Conservation (phyloP, 2,888 invertebrate genomes). For the Exephanes ischioxanthus region DNA sequence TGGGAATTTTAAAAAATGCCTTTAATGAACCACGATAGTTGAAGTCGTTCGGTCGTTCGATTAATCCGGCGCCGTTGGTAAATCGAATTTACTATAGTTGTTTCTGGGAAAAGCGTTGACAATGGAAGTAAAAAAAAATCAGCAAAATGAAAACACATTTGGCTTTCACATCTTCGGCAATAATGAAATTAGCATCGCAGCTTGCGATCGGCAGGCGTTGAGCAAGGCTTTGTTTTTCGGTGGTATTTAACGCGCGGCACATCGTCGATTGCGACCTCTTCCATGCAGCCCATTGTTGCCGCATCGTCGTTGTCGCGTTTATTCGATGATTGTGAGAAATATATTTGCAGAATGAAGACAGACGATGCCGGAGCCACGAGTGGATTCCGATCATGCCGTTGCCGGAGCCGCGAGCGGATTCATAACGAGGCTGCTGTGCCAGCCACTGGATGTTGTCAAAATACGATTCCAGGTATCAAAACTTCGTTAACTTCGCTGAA, state of each 20-base stretch:
- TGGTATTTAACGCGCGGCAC: neutral
- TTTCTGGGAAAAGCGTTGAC: slow-evolving; percentile 36
- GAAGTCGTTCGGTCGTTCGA: neutral
- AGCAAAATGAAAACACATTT: neutral
- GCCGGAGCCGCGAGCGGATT: slow-evolving; percentile 95
- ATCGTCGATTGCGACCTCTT: neutral
- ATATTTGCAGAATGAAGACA: slow-evolving; percentile 14
- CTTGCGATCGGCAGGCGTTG: neutral
- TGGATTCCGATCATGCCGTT: slow-evolving; percentile 85
- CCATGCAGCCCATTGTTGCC: neutral
- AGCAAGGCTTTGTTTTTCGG: slow-evolving; percentile 87
- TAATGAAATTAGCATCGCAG: neutral
- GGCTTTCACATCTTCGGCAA: neutral
- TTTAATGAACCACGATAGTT: neutral
- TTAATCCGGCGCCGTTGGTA: slow-evolving; percentile 75
- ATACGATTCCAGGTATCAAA: slow-evolving; percentile 93
- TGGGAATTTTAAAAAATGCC: neutral
- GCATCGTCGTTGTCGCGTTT: neutral
- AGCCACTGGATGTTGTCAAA: slow-evolving; percentile 98
- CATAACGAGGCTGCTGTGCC: slow-evolving; percentile 92
- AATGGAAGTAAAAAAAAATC: neutral
- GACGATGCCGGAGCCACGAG: slow-evolving; percentile 85
- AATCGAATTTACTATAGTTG: slow-evolving; percentile 62
- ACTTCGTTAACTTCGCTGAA: slow-evolving; percentile 81
- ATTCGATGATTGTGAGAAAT: neutral